Evolutionary conservation across 2,113 vertebrate species (phyloP).

Genomic region (Camelus dromedarius): DNA sequence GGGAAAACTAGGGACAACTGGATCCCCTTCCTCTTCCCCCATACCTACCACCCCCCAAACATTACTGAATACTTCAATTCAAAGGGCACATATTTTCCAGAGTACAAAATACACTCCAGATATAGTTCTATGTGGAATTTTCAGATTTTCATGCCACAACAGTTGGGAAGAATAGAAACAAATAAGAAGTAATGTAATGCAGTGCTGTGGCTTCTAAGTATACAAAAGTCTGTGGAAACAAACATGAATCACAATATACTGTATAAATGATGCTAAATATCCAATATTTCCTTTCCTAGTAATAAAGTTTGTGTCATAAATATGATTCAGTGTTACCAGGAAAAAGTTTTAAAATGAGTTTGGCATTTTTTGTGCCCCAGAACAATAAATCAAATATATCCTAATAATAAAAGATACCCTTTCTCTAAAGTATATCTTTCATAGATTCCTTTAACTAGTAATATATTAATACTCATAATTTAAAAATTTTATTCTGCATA

Average conservation of each 20-base stretch:
- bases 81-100: background rate
- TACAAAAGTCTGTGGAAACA: constrained; percentile 49
- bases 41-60: background rate
- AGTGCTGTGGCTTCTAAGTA: constrained; percentile 49
- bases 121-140: constrained; percentile 29
- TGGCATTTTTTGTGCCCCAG: constrained; percentile 33
- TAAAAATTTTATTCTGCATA: background rate
- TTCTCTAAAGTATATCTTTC: constrained; percentile 15
- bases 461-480: background rate
- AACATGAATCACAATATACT: background rate
- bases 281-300: constrained; percentile 55
- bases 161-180: constrained; percentile 68
- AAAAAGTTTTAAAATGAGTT: background rate
- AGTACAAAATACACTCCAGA: background rate
- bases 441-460: background rate
- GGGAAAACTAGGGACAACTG: background rate
- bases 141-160: background rate
- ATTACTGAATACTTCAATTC: background rate
- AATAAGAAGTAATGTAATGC: constrained; percentile 67
- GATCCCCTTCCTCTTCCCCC: background rate
- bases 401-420: background rate
- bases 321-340: constrained; percentile 41
- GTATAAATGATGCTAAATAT: constrained; percentile 50
- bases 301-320: constrained; percentile 59
- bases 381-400: constrained; percentile 35